Evolutionary conservation across 35 echinoderm and acorn worm species (phyloP).

Genomic region (Ophioderma brevispina): DNA sequence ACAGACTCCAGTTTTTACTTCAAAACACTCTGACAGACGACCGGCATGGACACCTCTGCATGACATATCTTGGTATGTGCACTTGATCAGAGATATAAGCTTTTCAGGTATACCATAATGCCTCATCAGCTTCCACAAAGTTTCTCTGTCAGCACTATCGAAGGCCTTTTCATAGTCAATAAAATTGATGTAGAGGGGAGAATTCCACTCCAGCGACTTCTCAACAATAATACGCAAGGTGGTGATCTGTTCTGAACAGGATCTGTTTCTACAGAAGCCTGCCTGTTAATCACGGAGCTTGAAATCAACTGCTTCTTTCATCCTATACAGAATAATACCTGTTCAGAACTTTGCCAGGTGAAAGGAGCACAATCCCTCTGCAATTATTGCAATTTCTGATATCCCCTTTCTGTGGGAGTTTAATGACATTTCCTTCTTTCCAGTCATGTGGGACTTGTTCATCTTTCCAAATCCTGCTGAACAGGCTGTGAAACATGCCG

Average conservation of each 20-base stretch:
- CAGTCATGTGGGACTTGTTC: constrained; percentile 21
- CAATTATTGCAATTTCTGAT: constrained; percentile 39
- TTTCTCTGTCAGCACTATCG: constrained; percentile 20
- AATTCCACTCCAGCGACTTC: not conserved
- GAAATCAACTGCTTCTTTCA: not conserved
- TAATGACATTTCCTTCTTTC: constrained; percentile 21
- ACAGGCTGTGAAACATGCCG: not conserved
- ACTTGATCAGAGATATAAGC: not conserved
- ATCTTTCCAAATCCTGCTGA: constrained; percentile 4
- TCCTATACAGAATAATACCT: not conserved
- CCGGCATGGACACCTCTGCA: too few species aligned
- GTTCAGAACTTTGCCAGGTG: too few species aligned
- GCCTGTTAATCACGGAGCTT: not conserved
- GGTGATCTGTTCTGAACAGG: not conserved
- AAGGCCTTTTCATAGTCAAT: not conserved
- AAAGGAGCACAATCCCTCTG: constrained; percentile 25
- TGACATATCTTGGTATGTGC: not conserved
- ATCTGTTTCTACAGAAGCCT: not conserved
- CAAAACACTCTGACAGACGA: too few species aligned
- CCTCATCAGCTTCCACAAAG: constrained; percentile 1
- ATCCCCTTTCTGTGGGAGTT: constrained; percentile 36
- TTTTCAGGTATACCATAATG: constrained; percentile 7
- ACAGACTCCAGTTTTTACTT: not conserved
- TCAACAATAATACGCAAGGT: not conserved
- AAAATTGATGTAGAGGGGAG: not conserved